Conservation (phyloP, 1,140 invertebrate genomes). For the Nebria ingens region DNA sequence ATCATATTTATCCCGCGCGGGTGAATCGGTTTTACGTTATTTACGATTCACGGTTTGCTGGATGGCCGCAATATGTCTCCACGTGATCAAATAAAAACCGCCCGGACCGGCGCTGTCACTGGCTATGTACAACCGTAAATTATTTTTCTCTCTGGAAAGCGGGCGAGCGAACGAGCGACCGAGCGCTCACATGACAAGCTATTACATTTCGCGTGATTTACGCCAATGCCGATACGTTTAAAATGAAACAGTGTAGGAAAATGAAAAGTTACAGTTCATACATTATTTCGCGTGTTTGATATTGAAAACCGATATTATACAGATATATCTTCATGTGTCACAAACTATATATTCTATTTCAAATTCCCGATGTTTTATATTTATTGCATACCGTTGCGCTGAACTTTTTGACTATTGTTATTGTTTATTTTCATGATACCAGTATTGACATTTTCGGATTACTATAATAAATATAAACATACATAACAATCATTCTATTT, state of each 20-base stretch:
- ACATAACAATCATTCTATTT: no score
- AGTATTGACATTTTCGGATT: no score
- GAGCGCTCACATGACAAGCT: slow-evolving; percentile 1
- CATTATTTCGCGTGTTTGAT: slow-evolving; percentile 5
- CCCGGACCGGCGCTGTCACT: neutral
- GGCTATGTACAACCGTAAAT: slow-evolving; percentile 4
- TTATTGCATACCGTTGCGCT: no score
- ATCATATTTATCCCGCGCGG: slow-evolving; percentile 1
- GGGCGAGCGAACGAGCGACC: neutral
- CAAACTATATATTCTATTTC: slow-evolving; percentile 1
- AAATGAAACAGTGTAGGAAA: slow-evolving; percentile 8
- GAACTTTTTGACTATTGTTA: no score
- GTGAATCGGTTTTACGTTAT: slow-evolving; percentile 5
- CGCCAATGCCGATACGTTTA: slow-evolving; percentile 4
- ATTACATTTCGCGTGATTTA: slow-evolving; percentile 6
- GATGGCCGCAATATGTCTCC: slow-evolving; percentile 8
- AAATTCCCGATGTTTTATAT: neutral
- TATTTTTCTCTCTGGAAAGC: neutral
- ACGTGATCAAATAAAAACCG: slow-evolving; percentile 4
- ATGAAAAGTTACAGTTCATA: slow-evolving; percentile 9
- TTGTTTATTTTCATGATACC: no score
- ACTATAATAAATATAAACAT: no score
- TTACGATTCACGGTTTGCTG: slow-evolving; percentile 6
- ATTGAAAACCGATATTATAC: slow-evolving; percentile 7
- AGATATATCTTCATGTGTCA: slow-evolving; percentile 9